Evolutionary conservation across 2,113 vertebrate genomes (phyloP).

Genomic region (Zeus faber): DNA sequence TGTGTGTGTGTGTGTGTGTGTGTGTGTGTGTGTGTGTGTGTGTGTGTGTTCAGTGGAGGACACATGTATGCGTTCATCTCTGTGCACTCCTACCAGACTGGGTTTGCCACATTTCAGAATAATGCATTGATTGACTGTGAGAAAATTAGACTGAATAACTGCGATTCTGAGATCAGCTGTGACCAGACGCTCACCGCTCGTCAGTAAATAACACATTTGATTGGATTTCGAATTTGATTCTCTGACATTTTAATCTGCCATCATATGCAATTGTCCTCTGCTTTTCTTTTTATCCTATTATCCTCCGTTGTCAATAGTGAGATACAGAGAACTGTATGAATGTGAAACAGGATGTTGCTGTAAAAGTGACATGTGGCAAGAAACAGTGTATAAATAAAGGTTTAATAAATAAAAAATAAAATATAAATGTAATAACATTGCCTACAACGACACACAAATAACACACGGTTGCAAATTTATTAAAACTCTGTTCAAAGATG

Average conservation of each 20-base stretch:
- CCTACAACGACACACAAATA: neutral
- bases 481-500: no score
- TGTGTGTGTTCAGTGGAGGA: slow-evolving; percentile 30
- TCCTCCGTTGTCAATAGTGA: no score
- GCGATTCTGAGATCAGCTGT: slow-evolving; percentile 51
- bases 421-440: no score
- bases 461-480: neutral
- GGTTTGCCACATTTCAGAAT: slow-evolving; percentile 31
- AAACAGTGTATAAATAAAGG: no score
- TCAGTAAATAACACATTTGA: neutral
- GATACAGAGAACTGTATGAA: no score
- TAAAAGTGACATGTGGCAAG: no score
- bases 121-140: slow-evolving; percentile 56
- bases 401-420: neutral
- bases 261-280: neutral
- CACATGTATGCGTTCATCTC: slow-evolving; percentile 23
- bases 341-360: no score
- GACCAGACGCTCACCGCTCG: slow-evolving; percentile 31
- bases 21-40: slow-evolving; percentile 3
- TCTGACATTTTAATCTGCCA: neutral
- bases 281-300: no score
- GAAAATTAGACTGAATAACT: slow-evolving; percentile 48
- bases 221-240: neutral
- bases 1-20: slow-evolving; percentile 19
- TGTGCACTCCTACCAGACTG: slow-evolving; percentile 22